These are phyloP conservation scores for Drosophila sucinea DNA, from an alignment of 1,140 invertebrate species.

Conservation along the genomic window DNA sequence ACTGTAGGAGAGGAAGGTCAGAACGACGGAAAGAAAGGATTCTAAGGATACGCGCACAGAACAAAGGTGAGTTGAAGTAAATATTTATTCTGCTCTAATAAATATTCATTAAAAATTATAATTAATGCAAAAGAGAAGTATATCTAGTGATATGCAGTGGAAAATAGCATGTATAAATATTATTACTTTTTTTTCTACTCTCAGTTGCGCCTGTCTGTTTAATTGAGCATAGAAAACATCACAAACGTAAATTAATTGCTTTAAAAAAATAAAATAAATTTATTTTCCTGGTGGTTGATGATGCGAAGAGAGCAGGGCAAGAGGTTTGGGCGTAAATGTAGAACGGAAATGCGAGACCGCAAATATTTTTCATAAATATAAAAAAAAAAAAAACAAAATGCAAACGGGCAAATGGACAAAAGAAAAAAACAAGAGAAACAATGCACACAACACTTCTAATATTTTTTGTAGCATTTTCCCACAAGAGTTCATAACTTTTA, in stretches of 20 bases:
- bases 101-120: conserved; percentile 61
- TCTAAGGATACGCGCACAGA: conserved; percentile 20
- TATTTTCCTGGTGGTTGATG: conserved; percentile 1
- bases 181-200: conserved; percentile 6
- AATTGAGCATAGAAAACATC: conserved; percentile 43
- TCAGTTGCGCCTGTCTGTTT: conserved; percentile 30
- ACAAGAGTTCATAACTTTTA: conserved; percentile 73
- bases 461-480: conserved; percentile 37
- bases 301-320: neutral
- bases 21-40: conserved; percentile 23
- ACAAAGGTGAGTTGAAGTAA: conserved; percentile 64
- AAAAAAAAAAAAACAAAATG: conserved; percentile 3
- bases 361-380: conserved; percentile 48
- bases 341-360: conserved; percentile 34
- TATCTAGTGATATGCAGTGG: neutral
- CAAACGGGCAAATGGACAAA: neutral
- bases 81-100: conserved; percentile 43
- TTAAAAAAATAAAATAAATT: conserved; percentile 40
- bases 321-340: conserved; percentile 23
- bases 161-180: conserved; percentile 19
- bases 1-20: conserved; percentile 25
- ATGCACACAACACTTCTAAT: conserved; percentile 43
- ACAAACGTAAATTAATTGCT: conserved; percentile 54
- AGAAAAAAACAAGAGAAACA: conserved; percentile 27
- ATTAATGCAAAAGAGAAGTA: conserved; percentile 28